Evolutionary conservation across 2,113 vertebrate species (phyloP).

Genomic region (Bostrychus sinensis): DNA sequence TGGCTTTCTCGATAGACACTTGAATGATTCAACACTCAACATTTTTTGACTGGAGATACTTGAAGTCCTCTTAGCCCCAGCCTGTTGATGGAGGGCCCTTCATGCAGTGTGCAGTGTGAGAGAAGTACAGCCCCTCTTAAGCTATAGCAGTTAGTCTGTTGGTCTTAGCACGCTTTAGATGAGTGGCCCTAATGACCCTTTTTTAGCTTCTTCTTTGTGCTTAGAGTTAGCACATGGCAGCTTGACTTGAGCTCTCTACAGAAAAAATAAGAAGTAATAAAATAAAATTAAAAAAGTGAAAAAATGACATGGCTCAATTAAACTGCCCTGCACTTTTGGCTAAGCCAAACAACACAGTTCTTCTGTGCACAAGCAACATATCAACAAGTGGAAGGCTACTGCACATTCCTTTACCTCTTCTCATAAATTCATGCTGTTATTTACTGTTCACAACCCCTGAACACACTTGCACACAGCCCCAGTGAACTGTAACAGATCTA

Average conservation of each 20-base stretch:
- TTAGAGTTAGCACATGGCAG: constrained; percentile 64
- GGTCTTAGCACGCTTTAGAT: constrained; percentile 65
- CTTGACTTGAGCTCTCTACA: constrained; percentile 61
- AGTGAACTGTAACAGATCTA: constrained; percentile 66
- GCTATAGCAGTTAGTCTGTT: constrained; percentile 66
- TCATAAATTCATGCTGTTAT: constrained; percentile 21
- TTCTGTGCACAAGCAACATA: constrained; percentile 23
- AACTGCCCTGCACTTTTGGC: too few relatives aligned
- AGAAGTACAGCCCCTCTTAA: constrained; percentile 64
- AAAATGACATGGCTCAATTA: neutral
- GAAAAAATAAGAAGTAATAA: constrained; percentile 61
- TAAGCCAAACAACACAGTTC: constrained; percentile 13
- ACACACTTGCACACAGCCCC: constrained; percentile 46
- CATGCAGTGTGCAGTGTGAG: constrained; percentile 48
- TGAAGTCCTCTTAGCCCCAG: constrained; percentile 64
- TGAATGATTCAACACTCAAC: constrained; percentile 47
- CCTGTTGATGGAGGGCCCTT: constrained; percentile 64
- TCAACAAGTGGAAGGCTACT: constrained; percentile 14
- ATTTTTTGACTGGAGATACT: constrained; percentile 68
- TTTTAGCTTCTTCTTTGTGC: constrained; percentile 63
- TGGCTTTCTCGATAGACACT: constrained; percentile 65
- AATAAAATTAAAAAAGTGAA: too few relatives aligned
- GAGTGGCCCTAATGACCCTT: constrained; percentile 75
- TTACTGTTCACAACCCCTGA: constrained; percentile 13
- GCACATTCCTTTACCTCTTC: neutral